Conservation (phyloP, 1,140 invertebrate genomes). For the Apocrypta bakeri region DNA sequence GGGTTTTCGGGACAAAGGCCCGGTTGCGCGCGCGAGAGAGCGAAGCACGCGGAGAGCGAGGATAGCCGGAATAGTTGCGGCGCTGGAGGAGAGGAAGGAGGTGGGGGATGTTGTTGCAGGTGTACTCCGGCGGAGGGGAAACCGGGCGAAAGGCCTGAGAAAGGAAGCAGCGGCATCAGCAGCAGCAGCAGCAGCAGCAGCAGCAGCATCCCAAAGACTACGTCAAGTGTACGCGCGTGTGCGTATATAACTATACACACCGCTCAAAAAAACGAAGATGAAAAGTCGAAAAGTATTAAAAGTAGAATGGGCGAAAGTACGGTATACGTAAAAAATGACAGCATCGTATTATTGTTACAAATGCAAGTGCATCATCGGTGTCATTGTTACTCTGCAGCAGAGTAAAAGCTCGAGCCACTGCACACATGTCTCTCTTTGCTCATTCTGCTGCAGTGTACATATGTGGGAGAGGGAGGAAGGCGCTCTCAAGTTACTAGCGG, state of each 20-base stretch:
- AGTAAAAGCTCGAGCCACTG: background rate
- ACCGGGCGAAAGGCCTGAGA: conserved; percentile 62
- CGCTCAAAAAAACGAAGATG: conserved; percentile 18
- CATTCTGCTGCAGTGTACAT: background rate
- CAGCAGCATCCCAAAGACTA: conserved; percentile 62
- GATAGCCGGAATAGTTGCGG: background rate
- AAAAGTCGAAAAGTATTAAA: too few relatives aligned
- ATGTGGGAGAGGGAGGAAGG: conserved; percentile 11
- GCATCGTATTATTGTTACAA: background rate
- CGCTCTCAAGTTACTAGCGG: conserved; percentile 24
- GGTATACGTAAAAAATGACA: background rate
- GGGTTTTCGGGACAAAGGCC: conserved; percentile 29
- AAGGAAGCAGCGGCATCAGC: conserved; percentile 69
- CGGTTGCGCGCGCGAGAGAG: background rate
- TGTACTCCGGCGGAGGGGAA: conserved; percentile 8
- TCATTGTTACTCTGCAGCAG: background rate
- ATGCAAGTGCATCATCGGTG: background rate
- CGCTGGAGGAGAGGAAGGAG: conserved; percentile 47
- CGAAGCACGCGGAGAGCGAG: conserved; percentile 8
- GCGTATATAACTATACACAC: background rate
- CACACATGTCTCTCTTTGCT: background rate
- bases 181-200: conserved; percentile 65
- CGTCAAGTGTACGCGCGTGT: background rate
- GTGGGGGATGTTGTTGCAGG: conserved; percentile 53
- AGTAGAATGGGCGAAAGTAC: background rate